Evolutionary conservation across 2,888 invertebrate species (phyloP), one percentile per base, ranked within the genome.

Genomic region (Apodemia mormo): DNA sequence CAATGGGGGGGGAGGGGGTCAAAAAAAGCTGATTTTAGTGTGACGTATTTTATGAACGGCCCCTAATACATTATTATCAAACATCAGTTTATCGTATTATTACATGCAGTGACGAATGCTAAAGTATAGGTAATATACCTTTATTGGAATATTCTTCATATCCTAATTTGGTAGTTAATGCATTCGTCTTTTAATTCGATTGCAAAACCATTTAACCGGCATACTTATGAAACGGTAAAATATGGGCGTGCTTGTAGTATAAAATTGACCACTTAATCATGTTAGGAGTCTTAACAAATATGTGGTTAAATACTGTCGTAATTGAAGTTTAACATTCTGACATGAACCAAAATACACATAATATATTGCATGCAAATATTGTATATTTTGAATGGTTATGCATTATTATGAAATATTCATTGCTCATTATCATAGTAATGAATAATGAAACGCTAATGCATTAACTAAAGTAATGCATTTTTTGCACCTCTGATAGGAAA

Each of bases 101-200:
- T 14, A 14, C 14, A 52, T n/a, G n/a, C 10, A 6, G 49, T 52
- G n/a, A n/a, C 49, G 2, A n/a, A n/a, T n/a, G n/a, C 49, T n/a
- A 12, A 2, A n/a, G n/a, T 52, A n/a, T n/a, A n/a, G 14, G 49
- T n/a, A 52, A 52, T 52, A 30, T 33, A 30, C 61, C 33, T 33
- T 61, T 33, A 61, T 61, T 61, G 61, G 33, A 61, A 33, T 12
- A 33, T 33, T 61, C 61, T 61, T 61, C 33, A 61, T 33, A 33
- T 61, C 61, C 61, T 14, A 33, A 33, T 61, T 61, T 61, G 61
- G 61, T 5, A 61, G 30, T 33, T 33, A 61, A 61, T 61, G 61
- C 61, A 61, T 14, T 30, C 61, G 61, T 61, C 49, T 61, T 33
- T 61, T 61, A 61, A 61, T 61, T 61, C 33, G 61, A 61, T 61